A percentile compares a stretch with the other conserved stretches of the same genome.
phyloP scores from a whole-genome alignment of 2,888 invertebrate species.

The Julus scandinavius region DNA sequence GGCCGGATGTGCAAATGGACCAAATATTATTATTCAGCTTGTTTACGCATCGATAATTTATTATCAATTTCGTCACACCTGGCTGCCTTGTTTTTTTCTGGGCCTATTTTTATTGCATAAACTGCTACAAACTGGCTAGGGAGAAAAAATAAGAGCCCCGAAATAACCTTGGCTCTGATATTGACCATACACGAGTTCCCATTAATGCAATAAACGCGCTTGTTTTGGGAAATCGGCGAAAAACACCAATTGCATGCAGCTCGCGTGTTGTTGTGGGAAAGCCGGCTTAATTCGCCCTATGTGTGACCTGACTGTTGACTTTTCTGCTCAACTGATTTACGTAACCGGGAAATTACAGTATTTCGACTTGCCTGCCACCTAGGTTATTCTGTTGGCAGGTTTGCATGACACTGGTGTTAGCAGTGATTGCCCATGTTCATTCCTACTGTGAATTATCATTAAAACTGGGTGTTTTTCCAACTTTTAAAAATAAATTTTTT shows the following conservation, averaged over 20 bases:
- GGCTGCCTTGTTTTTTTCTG: neutral
- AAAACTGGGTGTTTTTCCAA: too few relatives aligned
- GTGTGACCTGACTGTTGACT: neutral
- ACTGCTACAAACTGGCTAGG: neutral
- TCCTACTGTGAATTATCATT: too few relatives aligned
- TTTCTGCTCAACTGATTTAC: neutral
- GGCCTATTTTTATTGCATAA: neutral
- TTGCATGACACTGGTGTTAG: too few relatives aligned
- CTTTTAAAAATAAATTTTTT: too few relatives aligned
- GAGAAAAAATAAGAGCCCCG: neutral
- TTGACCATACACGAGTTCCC: neutral
- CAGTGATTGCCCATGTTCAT: too few relatives aligned
- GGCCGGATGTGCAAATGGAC: neutral
- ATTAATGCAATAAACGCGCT: neutral
- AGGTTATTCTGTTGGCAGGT: too few relatives aligned
- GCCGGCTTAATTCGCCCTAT: neutral
- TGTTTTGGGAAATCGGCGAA: neutral
- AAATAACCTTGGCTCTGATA: constrained; percentile 4
- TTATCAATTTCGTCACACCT: neutral
- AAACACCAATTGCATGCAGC: neutral
- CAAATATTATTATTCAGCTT: neutral
- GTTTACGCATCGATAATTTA: neutral
- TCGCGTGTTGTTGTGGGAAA: neutral
- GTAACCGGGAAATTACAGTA: neutral
- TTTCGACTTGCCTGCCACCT: too few relatives aligned